Conservation (phyloP, 2,888 invertebrate genomes). For the Sinodicranocentrus sp. region DNA sequence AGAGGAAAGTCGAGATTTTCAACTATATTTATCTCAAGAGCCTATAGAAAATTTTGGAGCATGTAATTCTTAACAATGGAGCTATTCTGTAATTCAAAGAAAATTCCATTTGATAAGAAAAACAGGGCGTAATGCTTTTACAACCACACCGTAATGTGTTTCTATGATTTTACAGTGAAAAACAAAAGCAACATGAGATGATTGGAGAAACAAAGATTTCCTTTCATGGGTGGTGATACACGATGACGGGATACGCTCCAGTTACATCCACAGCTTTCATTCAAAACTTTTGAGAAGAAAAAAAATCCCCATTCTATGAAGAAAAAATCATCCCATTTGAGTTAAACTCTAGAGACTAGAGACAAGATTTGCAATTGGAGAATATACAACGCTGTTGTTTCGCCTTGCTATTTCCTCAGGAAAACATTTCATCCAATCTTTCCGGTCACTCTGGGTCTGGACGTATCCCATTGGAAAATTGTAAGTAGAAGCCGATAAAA, state of each 20-base stretch:
- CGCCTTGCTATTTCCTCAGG: conserved; percentile 51
- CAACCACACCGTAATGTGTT: conserved; percentile 41
- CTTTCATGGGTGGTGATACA: not conserved
- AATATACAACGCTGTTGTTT: not conserved
- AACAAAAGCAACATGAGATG: conserved; percentile 48
- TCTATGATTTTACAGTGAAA: conserved; percentile 28
- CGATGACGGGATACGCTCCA: conserved; percentile 7
- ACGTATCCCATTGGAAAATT: not conserved
- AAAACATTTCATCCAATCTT: conserved; percentile 62
- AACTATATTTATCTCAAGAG: not conserved
- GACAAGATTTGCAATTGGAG: conserved; percentile 18
- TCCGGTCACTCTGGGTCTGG: conserved; percentile 52
- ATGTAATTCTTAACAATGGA: not conserved
- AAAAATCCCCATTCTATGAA: not conserved
- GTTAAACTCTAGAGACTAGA: conserved; percentile 11
- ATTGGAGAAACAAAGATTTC: conserved; percentile 41
- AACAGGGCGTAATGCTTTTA: conserved; percentile 43
- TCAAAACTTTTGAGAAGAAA: conserved; percentile 44
- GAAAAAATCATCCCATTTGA: conserved; percentile 26
- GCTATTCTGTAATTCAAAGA: conserved; percentile 31
- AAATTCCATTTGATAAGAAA: conserved; percentile 18
- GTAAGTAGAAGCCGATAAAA: conserved; percentile 23
- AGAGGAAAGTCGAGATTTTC: not conserved
- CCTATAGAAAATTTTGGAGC: not conserved
- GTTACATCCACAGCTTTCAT: conserved; percentile 46